Conservation (phyloP, 1,140 invertebrate species). For the Aporrectodea caliginosa region DNA sequence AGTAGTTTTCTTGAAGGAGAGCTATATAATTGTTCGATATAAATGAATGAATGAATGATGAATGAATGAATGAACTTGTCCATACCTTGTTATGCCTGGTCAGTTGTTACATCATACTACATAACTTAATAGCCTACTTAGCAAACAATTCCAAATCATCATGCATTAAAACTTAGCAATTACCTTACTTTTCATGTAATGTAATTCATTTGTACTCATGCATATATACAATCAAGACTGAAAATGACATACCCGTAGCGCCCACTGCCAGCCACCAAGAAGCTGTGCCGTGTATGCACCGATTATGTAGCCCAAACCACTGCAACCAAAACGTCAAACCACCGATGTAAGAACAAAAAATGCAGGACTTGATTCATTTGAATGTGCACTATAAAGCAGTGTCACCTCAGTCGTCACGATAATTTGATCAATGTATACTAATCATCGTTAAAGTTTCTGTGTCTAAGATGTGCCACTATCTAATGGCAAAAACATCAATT, state of each 20-base stretch:
- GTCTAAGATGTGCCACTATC: background rate
- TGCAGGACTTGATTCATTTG: background rate
- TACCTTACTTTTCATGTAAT: too few species aligned
- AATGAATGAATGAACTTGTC: too few species aligned
- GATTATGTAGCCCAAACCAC: conserved; percentile 87
- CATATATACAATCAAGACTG: too few species aligned
- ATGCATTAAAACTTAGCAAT: too few species aligned
- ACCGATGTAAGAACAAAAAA: background rate
- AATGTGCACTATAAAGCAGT: background rate
- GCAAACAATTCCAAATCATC: too few species aligned
- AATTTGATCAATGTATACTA: background rate
- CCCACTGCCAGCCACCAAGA: conserved; percentile 81
- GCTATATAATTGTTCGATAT: too few species aligned
- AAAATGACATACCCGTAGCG: conserved; percentile 65
- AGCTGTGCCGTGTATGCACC: conserved; percentile 74
- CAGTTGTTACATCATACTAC: too few species aligned
- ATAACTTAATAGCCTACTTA: too few species aligned
- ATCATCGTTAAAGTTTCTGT: background rate
- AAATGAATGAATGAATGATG: too few species aligned
- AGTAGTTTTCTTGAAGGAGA: too few species aligned
- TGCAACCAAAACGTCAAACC: conserved; percentile 48
- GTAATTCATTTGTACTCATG: too few species aligned
- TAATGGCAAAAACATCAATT: background rate
- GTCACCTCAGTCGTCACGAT: background rate
- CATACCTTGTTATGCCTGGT: too few species aligned